Evolutionary conservation across 2,113 vertebrate genomes (phyloP).

Genomic region (Indicator indicator): DNA sequence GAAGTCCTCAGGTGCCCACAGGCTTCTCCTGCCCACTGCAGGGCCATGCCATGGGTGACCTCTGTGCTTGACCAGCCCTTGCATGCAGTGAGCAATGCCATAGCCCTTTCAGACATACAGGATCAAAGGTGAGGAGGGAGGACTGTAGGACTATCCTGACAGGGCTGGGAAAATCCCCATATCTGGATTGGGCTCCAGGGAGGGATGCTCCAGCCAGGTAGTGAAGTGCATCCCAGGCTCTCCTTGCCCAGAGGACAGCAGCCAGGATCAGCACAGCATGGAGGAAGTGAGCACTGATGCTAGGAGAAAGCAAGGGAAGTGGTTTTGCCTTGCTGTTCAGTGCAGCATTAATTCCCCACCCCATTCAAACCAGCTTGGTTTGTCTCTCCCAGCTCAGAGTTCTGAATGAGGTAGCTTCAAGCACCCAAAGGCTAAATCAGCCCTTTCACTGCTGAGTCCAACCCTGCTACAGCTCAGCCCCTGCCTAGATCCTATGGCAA

Average conservation of each 20-base stretch:
- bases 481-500: neutral
- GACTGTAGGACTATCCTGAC: neutral
- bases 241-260: neutral
- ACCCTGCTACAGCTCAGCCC: neutral
- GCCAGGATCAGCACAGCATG: accelerated
- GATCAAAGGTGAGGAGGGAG: neutral
- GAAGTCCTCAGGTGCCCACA: accelerated
- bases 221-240: neutral
- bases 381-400: neutral
- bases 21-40: accelerated
- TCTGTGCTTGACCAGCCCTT: neutral
- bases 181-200: neutral
- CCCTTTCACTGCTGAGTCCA: neutral
- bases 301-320: neutral
- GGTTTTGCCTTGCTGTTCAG: neutral
- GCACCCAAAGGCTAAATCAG: neutral
- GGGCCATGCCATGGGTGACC: neutral
- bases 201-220: neutral
- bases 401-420: neutral
- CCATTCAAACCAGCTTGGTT: neutral
- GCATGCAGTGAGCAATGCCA: neutral
- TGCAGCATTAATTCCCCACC: neutral
- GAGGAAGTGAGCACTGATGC: neutral
- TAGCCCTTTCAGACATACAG: neutral
- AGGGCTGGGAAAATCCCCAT: neutral